Percentiles rank a stretch among this genome's conserved stretches.
Conservation (phyloP, 2,888 invertebrate genomes). For the Malthinus flaveolus region DNA sequence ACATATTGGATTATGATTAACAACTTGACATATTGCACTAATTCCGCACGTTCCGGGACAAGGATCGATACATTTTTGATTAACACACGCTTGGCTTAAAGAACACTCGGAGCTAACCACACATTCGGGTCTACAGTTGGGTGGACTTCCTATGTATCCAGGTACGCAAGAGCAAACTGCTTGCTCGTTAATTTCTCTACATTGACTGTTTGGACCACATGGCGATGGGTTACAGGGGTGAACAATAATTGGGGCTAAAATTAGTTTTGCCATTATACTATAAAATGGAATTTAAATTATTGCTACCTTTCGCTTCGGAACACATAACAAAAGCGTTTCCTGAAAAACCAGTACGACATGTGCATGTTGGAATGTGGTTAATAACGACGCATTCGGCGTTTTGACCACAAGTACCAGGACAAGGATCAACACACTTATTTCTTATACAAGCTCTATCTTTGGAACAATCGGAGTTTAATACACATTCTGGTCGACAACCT, state of each 20-base stretch:
- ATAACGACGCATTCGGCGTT: constrained; percentile 74
- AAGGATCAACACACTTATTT: constrained; percentile 73
- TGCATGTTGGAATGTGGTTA: constrained; percentile 77
- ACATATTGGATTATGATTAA: constrained; percentile 73
- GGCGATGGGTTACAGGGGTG: constrained; percentile 72
- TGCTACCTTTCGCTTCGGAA: constrained; percentile 53
- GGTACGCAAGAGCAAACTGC: constrained; percentile 71
- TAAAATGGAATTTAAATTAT: constrained; percentile 48
- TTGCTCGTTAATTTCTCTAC: constrained; percentile 65
- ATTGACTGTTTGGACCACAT: constrained; percentile 70
- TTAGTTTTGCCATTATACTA: constrained; percentile 45
- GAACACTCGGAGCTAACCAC: constrained; percentile 72
- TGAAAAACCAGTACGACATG: constrained; percentile 67
- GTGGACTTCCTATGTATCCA: constrained; percentile 76
- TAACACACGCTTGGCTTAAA: constrained; percentile 71
- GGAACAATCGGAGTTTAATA: constrained; percentile 71
- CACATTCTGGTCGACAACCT: constrained; percentile 72
- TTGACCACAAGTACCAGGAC: constrained; percentile 73
- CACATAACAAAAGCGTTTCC: constrained; percentile 77
- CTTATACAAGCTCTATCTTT: constrained; percentile 70
- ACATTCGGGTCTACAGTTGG: constrained; percentile 78
- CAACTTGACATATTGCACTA: constrained; percentile 71
- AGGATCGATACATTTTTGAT: constrained; percentile 75
- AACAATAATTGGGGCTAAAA: constrained; percentile 50
- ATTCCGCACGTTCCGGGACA: constrained; percentile 76